phyloP scores from a whole-genome alignment of 2,113 vertebrate genomes.

The Poeciliopsis prolifica region DNA sequence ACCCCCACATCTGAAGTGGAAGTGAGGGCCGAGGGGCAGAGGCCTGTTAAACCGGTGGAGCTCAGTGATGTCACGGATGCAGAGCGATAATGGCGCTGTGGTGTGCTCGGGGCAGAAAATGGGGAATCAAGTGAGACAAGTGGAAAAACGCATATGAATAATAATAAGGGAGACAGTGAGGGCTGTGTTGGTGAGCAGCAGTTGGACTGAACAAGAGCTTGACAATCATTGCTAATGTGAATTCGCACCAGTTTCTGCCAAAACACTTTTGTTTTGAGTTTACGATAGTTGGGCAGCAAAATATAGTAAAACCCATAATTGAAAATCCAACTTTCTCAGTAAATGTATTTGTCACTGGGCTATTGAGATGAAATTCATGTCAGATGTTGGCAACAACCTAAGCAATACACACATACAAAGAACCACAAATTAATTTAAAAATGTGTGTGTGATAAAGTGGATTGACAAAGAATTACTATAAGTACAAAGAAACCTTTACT shows the following conservation, averaged over 20 bases:
- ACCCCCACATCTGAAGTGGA: conserved; percentile 64
- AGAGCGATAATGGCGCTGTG: conserved; percentile 30
- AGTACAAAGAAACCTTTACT: background rate
- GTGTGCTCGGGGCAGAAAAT: conserved; percentile 24
- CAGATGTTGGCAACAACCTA: background rate
- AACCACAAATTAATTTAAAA: background rate
- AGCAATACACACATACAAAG: background rate
- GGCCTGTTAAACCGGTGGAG: conserved; percentile 57
- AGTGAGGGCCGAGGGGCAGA: conserved; percentile 39
- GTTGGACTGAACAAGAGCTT: conserved; percentile 19
- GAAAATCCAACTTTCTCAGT: background rate
- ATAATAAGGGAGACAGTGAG: conserved; percentile 9
- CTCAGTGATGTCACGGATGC: conserved; percentile 53
- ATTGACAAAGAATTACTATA: background rate
- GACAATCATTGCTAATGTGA: conserved; percentile 35
- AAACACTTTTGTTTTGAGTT: conserved; percentile 35
- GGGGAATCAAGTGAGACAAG: conserved; percentile 27
- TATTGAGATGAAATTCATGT: background rate
- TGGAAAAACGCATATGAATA: conserved; percentile 28
- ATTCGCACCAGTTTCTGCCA: conserved; percentile 56
- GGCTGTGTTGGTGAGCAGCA: background rate
- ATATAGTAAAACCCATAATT: background rate
- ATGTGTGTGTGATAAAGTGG: background rate
- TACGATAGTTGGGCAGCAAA: conserved; percentile 34
- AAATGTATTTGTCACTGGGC: background rate